Conservation (phyloP, 1,140 invertebrate genomes). For the Macrocentrus cingulum region DNA sequence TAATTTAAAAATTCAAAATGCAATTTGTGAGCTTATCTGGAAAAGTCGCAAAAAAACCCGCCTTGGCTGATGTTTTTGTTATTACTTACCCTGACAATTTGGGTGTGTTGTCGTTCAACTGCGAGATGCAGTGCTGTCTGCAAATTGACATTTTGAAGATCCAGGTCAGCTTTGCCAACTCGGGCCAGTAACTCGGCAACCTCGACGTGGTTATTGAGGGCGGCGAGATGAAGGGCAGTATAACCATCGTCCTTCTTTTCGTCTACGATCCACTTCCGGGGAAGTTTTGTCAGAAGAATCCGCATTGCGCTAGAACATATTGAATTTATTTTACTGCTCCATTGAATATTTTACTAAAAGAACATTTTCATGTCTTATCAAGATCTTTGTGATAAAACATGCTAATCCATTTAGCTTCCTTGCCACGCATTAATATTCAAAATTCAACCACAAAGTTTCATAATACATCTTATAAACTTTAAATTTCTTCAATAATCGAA, state of each 20-base stretch:
- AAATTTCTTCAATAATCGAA: too few species aligned
- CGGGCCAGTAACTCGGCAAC: constrained; percentile 89
- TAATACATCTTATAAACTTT: too few species aligned
- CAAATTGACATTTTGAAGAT: constrained; percentile 93
- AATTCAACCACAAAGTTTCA: too few species aligned
- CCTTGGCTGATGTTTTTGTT: not conserved
- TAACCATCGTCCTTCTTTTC: constrained; percentile 98
- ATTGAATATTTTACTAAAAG: not conserved
- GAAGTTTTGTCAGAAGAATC: constrained; percentile 86
- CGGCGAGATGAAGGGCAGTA: constrained; percentile 92
- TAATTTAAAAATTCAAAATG: constrained; percentile 5
- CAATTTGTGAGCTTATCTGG: not conserved
- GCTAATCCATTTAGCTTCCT: too few species aligned
- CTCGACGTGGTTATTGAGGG: constrained; percentile 96
- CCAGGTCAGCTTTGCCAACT: constrained; percentile 87
- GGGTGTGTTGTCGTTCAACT: constrained; percentile 92
- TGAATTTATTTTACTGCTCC: constrained; percentile 6
- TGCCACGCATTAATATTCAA: too few species aligned
- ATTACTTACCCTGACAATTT: constrained; percentile 81
- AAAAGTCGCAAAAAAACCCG: not conserved
- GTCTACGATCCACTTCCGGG: constrained; percentile 95
- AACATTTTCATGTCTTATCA: too few species aligned
- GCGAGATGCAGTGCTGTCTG: constrained; percentile 94
- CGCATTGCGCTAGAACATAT: constrained; percentile 85
- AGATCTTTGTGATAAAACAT: too few species aligned